Percentiles rank a stretch among this genome's conserved stretches.
Conservation (phyloP, 2,888 invertebrate species). For the Achlya flavicornis region DNA sequence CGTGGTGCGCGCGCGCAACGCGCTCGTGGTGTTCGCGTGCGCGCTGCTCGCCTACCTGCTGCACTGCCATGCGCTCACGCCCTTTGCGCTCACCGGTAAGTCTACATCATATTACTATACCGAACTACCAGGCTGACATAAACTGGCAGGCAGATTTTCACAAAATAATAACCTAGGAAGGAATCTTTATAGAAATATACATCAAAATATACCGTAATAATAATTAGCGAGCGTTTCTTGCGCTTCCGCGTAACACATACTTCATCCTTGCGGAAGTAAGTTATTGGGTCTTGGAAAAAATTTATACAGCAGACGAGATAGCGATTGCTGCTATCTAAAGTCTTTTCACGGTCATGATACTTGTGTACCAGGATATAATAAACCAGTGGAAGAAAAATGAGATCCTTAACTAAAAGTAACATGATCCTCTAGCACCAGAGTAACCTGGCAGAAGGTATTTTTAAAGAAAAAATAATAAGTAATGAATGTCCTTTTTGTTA, state of each 20-base stretch:
- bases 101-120: constrained; percentile 25
- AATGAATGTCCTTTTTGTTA: not conserved
- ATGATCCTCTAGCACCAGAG: not conserved
- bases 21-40: constrained; percentile 89
- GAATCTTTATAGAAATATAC: not conserved
- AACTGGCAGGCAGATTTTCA: no score
- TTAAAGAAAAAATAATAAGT: not conserved
- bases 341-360: no score
- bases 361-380: no score
- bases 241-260: no score
- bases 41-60: constrained; percentile 84
- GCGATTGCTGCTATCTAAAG: no score
- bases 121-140: not conserved
- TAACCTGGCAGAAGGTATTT: not conserved
- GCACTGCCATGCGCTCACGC: constrained; percentile 73
- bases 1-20: constrained; percentile 89
- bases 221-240: no score
- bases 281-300: no score
- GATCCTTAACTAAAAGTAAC: no score
- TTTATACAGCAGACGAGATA: no score
- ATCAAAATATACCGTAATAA: no score
- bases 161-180: not conserved
- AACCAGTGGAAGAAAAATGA: no score
- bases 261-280: no score
- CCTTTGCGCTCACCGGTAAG: constrained; percentile 88